Conservation (phyloP, 2,888 invertebrate species). For the Lithophane socia region DNA sequence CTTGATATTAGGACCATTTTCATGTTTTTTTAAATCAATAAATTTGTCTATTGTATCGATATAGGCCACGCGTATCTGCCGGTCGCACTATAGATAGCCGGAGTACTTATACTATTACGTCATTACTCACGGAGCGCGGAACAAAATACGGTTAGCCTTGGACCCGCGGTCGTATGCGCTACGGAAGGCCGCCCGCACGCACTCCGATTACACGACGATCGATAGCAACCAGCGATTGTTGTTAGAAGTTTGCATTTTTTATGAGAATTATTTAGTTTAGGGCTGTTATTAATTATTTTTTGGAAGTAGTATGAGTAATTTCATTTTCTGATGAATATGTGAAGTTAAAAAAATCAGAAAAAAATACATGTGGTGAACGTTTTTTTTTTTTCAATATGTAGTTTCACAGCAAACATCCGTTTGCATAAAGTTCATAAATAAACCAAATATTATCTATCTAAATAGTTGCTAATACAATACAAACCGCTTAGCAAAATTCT, state of each 20-base stretch:
- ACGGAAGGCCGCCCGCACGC: slow-evolving; percentile 72
- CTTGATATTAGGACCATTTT: not conserved
- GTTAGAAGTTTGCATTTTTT: slow-evolving; percentile 44
- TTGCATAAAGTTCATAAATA: not conserved
- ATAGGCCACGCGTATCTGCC: slow-evolving; percentile 68
- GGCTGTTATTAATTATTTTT: not conserved
- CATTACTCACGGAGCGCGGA: slow-evolving; percentile 85
- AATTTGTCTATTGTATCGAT: slow-evolving; percentile 60
- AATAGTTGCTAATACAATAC: slow-evolving; percentile 26
- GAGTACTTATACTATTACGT: slow-evolving; percentile 83
- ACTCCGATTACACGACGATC: slow-evolving; percentile 66
- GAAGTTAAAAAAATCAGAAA: not conserved
- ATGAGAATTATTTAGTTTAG: slow-evolving; percentile 21
- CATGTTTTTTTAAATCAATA: slow-evolving; percentile 28
- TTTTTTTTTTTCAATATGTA: not conserved
- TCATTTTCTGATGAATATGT: not conserved
- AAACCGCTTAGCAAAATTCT: slow-evolving; percentile 9
- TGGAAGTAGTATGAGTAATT: not conserved
- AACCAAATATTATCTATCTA: slow-evolving; percentile 8
- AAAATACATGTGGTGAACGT: not conserved
- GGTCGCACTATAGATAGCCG: slow-evolving; percentile 76
- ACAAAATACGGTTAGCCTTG: slow-evolving; percentile 88
- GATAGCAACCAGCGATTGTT: slow-evolving; percentile 39
- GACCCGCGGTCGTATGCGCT: slow-evolving; percentile 80
- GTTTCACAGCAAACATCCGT: not conserved